Percentiles rank a stretch among this genome's conserved stretches.
phyloP scores from a whole-genome alignment of 2,113 vertebrate genomes.

The Ictidomys tridecemlineatus region DNA sequence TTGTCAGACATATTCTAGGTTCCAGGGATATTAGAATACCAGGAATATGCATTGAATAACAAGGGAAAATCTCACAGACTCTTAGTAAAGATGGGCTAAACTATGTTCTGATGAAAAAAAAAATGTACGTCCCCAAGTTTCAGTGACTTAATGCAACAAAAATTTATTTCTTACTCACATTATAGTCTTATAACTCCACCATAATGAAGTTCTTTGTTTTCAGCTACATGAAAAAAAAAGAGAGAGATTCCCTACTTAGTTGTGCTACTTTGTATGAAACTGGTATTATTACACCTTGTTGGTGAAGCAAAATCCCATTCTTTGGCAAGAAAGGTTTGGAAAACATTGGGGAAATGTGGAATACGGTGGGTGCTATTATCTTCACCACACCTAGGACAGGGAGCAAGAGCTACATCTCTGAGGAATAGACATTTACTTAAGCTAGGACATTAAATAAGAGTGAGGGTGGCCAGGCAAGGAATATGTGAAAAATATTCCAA shows the following conservation, averaged over 20 bases:
- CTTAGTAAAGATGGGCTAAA: background rate
- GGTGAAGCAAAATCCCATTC: background rate
- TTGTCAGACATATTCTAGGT: background rate
- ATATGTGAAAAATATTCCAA: background rate
- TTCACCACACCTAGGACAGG: too few relatives aligned
- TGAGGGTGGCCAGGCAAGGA: background rate
- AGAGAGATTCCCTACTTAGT: background rate
- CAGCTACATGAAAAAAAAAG: background rate
- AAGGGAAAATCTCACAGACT: background rate
- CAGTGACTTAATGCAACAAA: background rate
- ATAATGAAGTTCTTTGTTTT: background rate
- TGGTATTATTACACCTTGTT: background rate
- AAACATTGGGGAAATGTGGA: background rate
- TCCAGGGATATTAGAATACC: background rate
- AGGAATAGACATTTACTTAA: background rate
- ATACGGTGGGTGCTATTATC: background rate
- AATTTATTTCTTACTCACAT: background rate
- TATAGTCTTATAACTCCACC: background rate
- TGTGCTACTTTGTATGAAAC: background rate
- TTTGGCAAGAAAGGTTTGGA: background rate
- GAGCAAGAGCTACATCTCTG: background rate
- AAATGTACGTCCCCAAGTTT: background rate
- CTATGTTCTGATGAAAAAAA: background rate
- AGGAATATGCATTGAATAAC: background rate
- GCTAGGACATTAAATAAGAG: background rate